These are phyloP conservation scores for Zygothrica quintamaculata DNA, from an alignment of 2,888 invertebrate genomes.

Conservation along the genomic window DNA sequence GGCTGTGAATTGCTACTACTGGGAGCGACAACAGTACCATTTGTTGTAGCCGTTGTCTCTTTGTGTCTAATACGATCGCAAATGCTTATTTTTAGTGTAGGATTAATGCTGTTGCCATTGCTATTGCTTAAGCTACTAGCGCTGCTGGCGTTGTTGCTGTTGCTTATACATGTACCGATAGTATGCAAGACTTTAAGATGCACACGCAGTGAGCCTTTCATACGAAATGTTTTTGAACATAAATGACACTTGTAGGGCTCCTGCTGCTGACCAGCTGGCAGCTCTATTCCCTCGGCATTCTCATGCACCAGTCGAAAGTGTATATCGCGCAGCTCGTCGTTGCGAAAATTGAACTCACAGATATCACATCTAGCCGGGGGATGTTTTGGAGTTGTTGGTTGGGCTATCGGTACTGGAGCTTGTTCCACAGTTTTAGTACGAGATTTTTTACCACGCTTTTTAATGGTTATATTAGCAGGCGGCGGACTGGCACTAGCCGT, in stretches of 20 bases:
- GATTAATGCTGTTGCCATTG: slow-evolving; percentile 38
- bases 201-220: slow-evolving; percentile 92
- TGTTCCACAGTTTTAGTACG: slow-evolving; percentile 44
- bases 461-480: slow-evolving; percentile 22
- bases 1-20: slow-evolving; percentile 40
- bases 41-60: slow-evolving; percentile 49
- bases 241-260: slow-evolving; percentile 87
- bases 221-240: slow-evolving; percentile 92
- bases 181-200: slow-evolving; percentile 92
- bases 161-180: slow-evolving; percentile 54
- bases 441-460: slow-evolving; percentile 54
- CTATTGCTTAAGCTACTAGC: slow-evolving; percentile 9
- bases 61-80: slow-evolving; percentile 81
- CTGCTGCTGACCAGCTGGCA: slow-evolving; percentile 36
- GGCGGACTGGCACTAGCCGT: slow-evolving; percentile 3
- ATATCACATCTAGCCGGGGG: slow-evolving; percentile 86
- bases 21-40: slow-evolving; percentile 7
- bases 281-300: slow-evolving; percentile 47
- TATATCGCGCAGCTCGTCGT: slow-evolving; percentile 89
- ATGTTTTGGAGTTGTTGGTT: no score
- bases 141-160: slow-evolving; percentile 44
- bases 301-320: slow-evolving; percentile 90
- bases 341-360: slow-evolving; percentile 90
- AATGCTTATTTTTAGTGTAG: slow-evolving; percentile 75
- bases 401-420: slow-evolving; percentile 1